These are phyloP conservation scores for Misgurnus anguillicaudatus DNA, from an alignment of 2,113 vertebrate species.

Conservation along the genomic window DNA sequence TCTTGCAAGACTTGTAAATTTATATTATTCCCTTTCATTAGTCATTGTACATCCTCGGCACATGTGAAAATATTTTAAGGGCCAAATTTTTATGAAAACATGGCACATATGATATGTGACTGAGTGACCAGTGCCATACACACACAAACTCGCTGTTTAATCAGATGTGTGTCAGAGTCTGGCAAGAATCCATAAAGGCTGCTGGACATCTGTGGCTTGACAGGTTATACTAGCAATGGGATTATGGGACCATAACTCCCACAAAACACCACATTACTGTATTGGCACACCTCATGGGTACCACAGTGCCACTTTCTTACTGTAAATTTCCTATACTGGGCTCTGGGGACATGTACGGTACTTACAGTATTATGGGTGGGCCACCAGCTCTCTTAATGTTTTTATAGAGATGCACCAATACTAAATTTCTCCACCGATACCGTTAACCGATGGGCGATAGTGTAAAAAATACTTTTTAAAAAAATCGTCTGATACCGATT, in stretches of 20 bases:
- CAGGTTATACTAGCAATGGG: slow-evolving; percentile 51
- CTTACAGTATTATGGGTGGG: slow-evolving; percentile 65
- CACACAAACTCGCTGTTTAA: slow-evolving; percentile 17
- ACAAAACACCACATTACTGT: slow-evolving; percentile 52
- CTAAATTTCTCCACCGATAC: too few species aligned
- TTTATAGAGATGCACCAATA: too few species aligned
- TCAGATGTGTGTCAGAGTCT: slow-evolving; percentile 9
- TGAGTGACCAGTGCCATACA: neutral
- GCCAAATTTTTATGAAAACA: neutral
- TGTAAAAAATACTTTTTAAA: too few species aligned
- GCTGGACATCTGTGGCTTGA: slow-evolving; percentile 35
- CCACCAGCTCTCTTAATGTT: slow-evolving; percentile 53
- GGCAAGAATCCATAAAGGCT: slow-evolving; percentile 25
- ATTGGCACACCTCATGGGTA: slow-evolving; percentile 2
- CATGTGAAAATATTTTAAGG: neutral
- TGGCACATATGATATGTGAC: neutral
- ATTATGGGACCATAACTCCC: slow-evolving; percentile 50
- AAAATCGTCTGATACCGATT: too few species aligned
- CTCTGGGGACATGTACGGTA: slow-evolving; percentile 61
- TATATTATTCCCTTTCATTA: neutral
- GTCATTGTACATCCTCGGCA: slow-evolving; percentile 10
- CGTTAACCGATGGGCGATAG: too few species aligned
- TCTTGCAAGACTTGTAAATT: neutral
- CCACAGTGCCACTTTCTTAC: slow-evolving; percentile 51
- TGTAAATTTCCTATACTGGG: slow-evolving; percentile 61